phyloP scores from a whole-genome alignment of 35 echinoderm and acorn worm species.

The Acanthaster planci region DNA sequence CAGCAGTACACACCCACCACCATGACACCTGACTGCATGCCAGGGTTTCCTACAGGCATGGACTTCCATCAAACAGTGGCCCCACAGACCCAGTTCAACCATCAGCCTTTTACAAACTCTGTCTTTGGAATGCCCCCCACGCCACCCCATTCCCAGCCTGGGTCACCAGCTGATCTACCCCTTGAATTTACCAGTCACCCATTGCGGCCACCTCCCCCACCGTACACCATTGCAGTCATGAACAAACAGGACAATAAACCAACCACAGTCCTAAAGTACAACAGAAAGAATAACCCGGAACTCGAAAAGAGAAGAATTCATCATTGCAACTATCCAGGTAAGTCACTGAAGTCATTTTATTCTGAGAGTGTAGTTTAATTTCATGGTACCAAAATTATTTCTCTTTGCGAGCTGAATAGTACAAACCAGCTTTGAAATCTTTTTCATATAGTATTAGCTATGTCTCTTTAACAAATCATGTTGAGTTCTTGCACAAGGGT shows the following conservation, averaged over 20 bases:
- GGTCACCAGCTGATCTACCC: constrained; percentile 82
- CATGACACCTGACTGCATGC: constrained; percentile 22
- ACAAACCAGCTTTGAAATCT: too few species aligned
- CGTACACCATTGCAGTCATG: constrained; percentile 69
- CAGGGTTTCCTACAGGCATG: constrained; percentile 31
- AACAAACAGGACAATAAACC: constrained; percentile 49
- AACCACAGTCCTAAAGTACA: constrained; percentile 65
- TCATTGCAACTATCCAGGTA: constrained; percentile 93
- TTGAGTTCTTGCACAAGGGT: not conserved
- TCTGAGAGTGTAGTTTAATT: too few species aligned
- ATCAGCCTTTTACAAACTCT: constrained; percentile 42
- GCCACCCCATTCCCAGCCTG: constrained; percentile 87
- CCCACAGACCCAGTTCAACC: not conserved
- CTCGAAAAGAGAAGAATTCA: constrained; percentile 93
- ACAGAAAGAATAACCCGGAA: constrained; percentile 93
- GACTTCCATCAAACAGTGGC: constrained; percentile 12
- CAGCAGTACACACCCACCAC: constrained; percentile 17
- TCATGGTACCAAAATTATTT: too few species aligned
- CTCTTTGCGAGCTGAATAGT: too few species aligned
- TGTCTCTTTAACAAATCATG: too few species aligned
- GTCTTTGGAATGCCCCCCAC: constrained; percentile 70
- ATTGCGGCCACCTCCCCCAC: constrained; percentile 80
- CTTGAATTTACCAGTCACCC: constrained; percentile 4
- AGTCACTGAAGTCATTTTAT: constrained; percentile 10
- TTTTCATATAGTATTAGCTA: too few species aligned